A percentile compares a stretch with the other conserved stretches of the same genome.
Evolutionary conservation across 2,888 invertebrate genomes (phyloP).

Genomic region (Nomada fucata): DNA sequence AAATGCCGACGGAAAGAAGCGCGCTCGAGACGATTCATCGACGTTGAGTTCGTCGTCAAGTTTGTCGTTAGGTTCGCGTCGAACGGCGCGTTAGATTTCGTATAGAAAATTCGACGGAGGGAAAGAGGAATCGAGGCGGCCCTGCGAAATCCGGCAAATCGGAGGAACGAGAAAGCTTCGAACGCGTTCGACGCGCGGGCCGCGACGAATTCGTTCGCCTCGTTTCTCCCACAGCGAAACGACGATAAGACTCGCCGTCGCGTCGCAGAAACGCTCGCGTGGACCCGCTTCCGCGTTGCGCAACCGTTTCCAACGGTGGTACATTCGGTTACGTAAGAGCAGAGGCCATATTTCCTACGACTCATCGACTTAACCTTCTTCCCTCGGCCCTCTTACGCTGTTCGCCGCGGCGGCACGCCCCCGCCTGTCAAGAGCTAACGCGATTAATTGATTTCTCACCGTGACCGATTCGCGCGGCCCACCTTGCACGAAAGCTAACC

Average conservation of each 20-base stretch:
- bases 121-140: slow-evolving; percentile 29
- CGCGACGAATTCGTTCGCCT: slow-evolving; percentile 43
- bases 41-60: no score
- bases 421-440: slow-evolving; percentile 15
- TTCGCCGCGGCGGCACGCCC: neutral
- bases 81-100: slow-evolving; percentile 27
- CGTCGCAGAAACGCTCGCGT: neutral
- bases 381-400: neutral
- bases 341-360: slow-evolving; percentile 20
- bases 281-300: neutral
- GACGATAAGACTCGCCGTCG: neutral
- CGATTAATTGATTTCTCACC: slow-evolving; percentile 55
- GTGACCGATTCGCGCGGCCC: slow-evolving; percentile 34
- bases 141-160: slow-evolving; percentile 68
- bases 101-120: slow-evolving; percentile 16
- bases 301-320: slow-evolving; percentile 22
- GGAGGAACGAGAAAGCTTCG: slow-evolving; percentile 72
- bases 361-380: slow-evolving; percentile 16
- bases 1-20: slow-evolving; percentile 19
- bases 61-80: slow-evolving; percentile 50
- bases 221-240: slow-evolving; percentile 29
- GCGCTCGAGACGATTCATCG: slow-evolving; percentile 19
- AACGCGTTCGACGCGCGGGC: slow-evolving; percentile 57
- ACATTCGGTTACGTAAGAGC: slow-evolving; percentile 20
- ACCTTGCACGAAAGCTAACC: no score